Evolutionary conservation across 2,113 vertebrate genomes (phyloP), one percentile per base, ranked within the genome.

Genomic region (Eptatretus burgeri): DNA sequence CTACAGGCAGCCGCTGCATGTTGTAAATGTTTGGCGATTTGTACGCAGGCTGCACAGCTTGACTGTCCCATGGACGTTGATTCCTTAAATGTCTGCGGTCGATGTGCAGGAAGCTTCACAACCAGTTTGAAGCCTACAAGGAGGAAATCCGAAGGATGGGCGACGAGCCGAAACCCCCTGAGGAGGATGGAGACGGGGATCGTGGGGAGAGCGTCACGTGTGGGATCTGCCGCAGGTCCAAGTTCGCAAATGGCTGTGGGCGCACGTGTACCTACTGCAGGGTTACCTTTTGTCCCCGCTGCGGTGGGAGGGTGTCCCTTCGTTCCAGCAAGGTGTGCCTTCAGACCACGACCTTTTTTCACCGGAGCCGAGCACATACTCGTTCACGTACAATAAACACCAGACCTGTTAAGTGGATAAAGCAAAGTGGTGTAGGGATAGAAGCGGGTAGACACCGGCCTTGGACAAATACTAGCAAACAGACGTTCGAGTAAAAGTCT

Each of bases 91-190:
- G 27, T 41, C 27, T 41, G 27, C 7, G 27, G 56, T 60, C 56
- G n/a, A n/a, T 68, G 17, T 64, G 65, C 76, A 96, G 91, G 78
- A 85, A 84, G 69, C 77, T 96, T 77, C 91, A 96, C 75, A 81
- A 96, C 77, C 91, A 96, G 74, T 96, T 96, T 72, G 87, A 93
- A 77, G 94, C 84, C 78, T 96, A 96, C 74, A 96, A 96, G 73
- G 85, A 93, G 66, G 85, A 96, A 78, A 86, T 96, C 71, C 80
- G 79, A 66, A 88, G 87, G 75, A 95, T 96, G 65, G 88, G 88
- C 65, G 88, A 79, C 52, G 88, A 96, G 72, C 56, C 56, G n/a
- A 41, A 41, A 41, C 27, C 27, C 27, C 27, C 27, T 7, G 27
- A 41, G 27, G 27, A 41, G 27, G 27, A 41, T 7, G 56, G 56